Conservation (phyloP, 2,113 vertebrate species). For the Hystrix cristata region DNA sequence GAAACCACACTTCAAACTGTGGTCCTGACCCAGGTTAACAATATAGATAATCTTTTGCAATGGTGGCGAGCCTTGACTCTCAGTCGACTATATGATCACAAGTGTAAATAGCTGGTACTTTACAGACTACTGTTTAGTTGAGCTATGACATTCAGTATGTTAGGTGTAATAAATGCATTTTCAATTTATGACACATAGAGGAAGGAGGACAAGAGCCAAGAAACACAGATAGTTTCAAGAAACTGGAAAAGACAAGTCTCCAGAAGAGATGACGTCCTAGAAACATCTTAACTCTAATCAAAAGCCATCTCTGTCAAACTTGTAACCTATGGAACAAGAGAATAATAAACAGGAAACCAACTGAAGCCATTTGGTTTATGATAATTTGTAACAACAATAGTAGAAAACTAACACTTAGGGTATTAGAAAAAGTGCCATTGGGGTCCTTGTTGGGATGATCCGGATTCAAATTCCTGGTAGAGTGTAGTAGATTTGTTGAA, state of each 20-base stretch:
- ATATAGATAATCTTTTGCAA: background rate
- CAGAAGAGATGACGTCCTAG: background rate
- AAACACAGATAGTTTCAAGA: background rate
- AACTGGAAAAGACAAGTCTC: constrained; percentile 6
- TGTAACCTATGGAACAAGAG: background rate
- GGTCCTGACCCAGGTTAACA: background rate
- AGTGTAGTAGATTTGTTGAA: background rate
- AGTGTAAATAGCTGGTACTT: background rate
- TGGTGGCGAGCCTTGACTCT: background rate
- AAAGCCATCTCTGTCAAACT: background rate
- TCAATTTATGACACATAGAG: background rate
- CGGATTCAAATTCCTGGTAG: background rate
- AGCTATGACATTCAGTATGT: background rate
- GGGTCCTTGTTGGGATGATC: background rate
- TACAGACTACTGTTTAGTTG: background rate
- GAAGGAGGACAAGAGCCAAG: background rate
- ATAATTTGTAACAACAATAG: background rate
- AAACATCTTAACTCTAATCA: background rate
- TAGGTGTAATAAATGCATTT: background rate
- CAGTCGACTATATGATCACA: too few species aligned
- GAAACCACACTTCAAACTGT: too few species aligned
- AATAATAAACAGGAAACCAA: background rate
- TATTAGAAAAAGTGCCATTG: background rate
- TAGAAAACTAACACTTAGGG: background rate
- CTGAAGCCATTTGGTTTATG: background rate